Base-by-base conservation (phyloP, 2,113 vertebrate species). In the Podarcis muralis region DNA sequence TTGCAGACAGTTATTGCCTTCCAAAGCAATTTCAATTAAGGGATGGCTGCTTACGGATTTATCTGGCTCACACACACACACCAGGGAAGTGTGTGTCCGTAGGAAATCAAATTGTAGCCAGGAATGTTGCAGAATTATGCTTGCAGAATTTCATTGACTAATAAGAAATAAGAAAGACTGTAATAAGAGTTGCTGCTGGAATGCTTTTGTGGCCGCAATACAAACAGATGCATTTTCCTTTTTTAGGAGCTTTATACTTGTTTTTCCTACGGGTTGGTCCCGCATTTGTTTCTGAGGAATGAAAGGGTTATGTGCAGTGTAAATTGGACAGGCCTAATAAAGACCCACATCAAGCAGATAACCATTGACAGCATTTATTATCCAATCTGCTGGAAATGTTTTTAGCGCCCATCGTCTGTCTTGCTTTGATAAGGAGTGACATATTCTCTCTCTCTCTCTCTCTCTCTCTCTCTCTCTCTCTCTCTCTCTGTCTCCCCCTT, bases 351-450 rank as follows among this genome's bases (percentile, higher is more conserved):
- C 15, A 85, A 59, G 13, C 6, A 72, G 18, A 75, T 78, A 84
- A 79, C 80, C 76, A n/a, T 20, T 87, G 85, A 16, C 89, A 75
- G 23, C 6, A 20, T 81, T 90, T 85, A 32, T 86, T 90, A 89
- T 68, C 69, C 87, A 62, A 89, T 80, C 62, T 79, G 59, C 65
- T 84, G 1, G 85, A 90, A 88, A 43, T 81, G 43, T 87, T 84
- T 85, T 75, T 79, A 89, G 23, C 35, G 1, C 72, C 86, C 84
- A 59, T 87, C 62, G 13, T 90, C 88, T 88, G 68, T 76, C 78
- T 84, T 71, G 32, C 78, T 9, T 25, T 59, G 85, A 75, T 4
- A 77, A 90, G 89, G 92, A 88, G 62, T 96, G 93, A 95, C 87
- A 4, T 85, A 2, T 2, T 35, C 87, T 90, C 4, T 48, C 6